Conservation (phyloP, 2,797 vertebrate genomes). For the Pseudocheirus occidentalis region DNA sequence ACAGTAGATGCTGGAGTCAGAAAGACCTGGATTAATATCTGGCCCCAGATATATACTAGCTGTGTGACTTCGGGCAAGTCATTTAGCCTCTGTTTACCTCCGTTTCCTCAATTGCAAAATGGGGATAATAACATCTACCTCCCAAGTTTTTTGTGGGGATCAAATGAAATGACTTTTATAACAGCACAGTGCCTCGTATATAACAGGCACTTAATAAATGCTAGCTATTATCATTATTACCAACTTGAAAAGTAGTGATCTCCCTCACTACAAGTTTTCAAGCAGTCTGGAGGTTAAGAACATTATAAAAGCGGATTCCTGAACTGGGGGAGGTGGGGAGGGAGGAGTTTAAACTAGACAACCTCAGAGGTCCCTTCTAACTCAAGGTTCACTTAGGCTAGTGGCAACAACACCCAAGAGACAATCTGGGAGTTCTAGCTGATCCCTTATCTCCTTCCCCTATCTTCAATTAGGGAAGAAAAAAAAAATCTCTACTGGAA, state of each 20-base stretch:
- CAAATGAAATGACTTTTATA: background rate
- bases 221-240: background rate
- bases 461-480: conserved; percentile 22
- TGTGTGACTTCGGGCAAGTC: background rate
- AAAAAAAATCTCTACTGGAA: background rate
- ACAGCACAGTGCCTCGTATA: background rate
- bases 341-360: background rate
- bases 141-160: background rate
- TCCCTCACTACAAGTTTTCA: background rate
- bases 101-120: background rate
- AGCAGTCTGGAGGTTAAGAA: conserved; percentile 20
- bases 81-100: background rate
- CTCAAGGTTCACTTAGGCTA: conserved; percentile 45
- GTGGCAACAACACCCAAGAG: conserved; percentile 36
- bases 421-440: background rate
- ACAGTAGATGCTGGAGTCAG: background rate
- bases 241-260: conserved; percentile 31
- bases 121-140: background rate
- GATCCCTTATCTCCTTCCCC: background rate
- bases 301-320: background rate
- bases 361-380: conserved; percentile 11
- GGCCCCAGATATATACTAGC: background rate
- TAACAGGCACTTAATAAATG: background rate
- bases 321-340: background rate
- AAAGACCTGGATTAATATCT: background rate